Percentiles rank a stretch among this genome's conserved stretches.
Conservation (phyloP, 1,140 invertebrate species). For the Dendroctonus valens region DNA sequence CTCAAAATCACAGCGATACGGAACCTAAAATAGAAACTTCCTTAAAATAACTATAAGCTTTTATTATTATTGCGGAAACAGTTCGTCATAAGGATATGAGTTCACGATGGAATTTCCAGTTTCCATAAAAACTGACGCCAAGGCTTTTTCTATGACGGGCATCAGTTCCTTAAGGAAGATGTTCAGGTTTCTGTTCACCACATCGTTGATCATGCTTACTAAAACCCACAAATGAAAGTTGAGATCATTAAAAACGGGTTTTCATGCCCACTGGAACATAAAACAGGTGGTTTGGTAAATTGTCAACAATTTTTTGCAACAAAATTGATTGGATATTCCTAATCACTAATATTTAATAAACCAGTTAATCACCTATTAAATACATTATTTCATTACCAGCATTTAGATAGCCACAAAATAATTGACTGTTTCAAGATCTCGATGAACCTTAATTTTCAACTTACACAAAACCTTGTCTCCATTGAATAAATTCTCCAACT, state of each 20-base stretch:
- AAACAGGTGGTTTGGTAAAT: not conserved
- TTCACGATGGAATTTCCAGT: constrained; percentile 59
- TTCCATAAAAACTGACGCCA: constrained; percentile 56
- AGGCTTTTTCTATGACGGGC: constrained; percentile 59
- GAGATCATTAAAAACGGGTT: constrained; percentile 3
- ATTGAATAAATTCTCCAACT: constrained; percentile 64
- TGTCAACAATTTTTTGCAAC: no score
- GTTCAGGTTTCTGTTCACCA: constrained; percentile 64
- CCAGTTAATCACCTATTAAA: no score
- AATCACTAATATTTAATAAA: no score
- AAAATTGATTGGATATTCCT: no score
- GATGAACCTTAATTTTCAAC: constrained; percentile 18
- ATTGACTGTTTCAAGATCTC: not conserved
- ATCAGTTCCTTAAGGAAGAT: constrained; percentile 58
- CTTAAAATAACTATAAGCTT: no score
- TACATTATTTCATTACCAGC: no score
- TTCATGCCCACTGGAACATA: no score
- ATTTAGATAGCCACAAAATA: no score
- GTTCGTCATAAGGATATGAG: constrained; percentile 56
- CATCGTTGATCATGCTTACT: constrained; percentile 59
- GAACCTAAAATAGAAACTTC: no score
- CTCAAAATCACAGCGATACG: no score
- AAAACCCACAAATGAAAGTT: constrained; percentile 26
- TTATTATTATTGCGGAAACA: constrained; percentile 53
- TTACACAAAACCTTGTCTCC: constrained; percentile 58